Evolutionary conservation across 1,140 invertebrate genomes (phyloP).

Genomic region (Asbolus verrucosus): DNA sequence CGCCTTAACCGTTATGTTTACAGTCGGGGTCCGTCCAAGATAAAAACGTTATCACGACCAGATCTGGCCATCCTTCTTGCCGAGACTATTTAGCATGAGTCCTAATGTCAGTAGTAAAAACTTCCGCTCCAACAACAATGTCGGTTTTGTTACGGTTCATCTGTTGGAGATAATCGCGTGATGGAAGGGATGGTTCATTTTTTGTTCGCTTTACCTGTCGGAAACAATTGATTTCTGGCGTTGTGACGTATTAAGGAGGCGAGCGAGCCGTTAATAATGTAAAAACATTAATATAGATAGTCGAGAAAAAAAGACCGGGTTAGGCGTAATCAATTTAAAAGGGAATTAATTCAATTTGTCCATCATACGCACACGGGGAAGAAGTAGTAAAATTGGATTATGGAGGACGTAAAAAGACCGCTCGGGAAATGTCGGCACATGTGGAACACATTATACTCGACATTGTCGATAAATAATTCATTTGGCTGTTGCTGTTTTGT

Average conservation of each 20-base stretch:
- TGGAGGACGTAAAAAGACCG: conserved; percentile 27
- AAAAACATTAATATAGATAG: conserved; percentile 31
- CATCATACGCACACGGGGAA: conserved; percentile 21
- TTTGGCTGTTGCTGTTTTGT: not conserved
- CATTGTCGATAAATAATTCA: conserved; percentile 37
- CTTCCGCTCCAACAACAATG: not conserved
- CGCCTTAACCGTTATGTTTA: not conserved
- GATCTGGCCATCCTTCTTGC: not conserved
- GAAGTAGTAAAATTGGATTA: conserved; percentile 39
- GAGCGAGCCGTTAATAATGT: conserved; percentile 21
- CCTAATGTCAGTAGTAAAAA: not conserved
- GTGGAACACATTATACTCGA: conserved; percentile 10
- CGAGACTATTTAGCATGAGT: conserved; percentile 2
- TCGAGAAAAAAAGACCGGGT: conserved; percentile 7
- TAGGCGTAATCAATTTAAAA: conserved; percentile 40
- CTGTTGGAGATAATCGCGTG: not conserved
- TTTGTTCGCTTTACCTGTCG: conserved; percentile 9
- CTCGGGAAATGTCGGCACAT: conserved; percentile 17
- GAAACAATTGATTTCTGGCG: conserved; percentile 17
- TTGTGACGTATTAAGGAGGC: conserved; percentile 1
- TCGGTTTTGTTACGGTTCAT: conserved; percentile 11
- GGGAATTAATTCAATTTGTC: conserved; percentile 42
- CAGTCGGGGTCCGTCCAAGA: not conserved
- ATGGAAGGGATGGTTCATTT: not conserved
- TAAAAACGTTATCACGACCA: conserved; percentile 7